Conservation (phyloP, 2,888 invertebrate genomes). For the Chouioia cunea region DNA sequence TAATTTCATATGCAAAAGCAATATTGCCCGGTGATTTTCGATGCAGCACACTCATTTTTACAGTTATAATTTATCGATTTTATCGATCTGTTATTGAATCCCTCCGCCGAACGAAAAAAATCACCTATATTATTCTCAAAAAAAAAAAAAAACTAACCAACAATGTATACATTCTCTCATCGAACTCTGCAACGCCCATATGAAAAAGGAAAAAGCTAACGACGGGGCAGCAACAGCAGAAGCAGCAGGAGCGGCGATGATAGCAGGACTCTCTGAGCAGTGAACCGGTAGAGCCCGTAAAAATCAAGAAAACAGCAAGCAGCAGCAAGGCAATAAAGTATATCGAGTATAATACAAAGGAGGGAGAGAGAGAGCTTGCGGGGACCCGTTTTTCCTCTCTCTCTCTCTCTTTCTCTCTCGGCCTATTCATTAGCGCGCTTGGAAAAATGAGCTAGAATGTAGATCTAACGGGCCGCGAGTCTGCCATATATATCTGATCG, state of each 20-base stretch:
- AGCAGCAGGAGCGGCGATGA: not conserved
- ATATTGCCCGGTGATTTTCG: too few species aligned
- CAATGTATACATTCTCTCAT: too few species aligned
- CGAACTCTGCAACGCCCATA: not conserved
- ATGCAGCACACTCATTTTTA: too few species aligned
- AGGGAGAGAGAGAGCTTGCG: too few species aligned
- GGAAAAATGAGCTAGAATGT: constrained; percentile 43
- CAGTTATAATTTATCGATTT: too few species aligned
- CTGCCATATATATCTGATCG: too few species aligned
- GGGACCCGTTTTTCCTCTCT: constrained; percentile 2
- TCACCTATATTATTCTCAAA: too few species aligned
- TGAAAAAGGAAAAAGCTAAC: not conserved
- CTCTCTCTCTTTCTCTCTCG: not conserved
- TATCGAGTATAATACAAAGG: constrained; percentile 27
- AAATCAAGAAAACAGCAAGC: not conserved
- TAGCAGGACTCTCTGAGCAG: too few species aligned
- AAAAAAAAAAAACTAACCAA: too few species aligned
- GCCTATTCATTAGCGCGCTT: constrained; percentile 44
- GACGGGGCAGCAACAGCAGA: constrained; percentile 1
- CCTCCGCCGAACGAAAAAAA: too few species aligned
- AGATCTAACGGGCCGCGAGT: constrained; percentile 43
- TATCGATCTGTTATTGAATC: too few species aligned
- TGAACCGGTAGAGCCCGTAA: not conserved
- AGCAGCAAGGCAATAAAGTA: constrained; percentile 31
- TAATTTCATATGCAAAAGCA: too few species aligned